These are phyloP conservation scores for Sorex fumeus DNA, from an alignment of 2,113 vertebrate species.

Conservation along the genomic window DNA sequence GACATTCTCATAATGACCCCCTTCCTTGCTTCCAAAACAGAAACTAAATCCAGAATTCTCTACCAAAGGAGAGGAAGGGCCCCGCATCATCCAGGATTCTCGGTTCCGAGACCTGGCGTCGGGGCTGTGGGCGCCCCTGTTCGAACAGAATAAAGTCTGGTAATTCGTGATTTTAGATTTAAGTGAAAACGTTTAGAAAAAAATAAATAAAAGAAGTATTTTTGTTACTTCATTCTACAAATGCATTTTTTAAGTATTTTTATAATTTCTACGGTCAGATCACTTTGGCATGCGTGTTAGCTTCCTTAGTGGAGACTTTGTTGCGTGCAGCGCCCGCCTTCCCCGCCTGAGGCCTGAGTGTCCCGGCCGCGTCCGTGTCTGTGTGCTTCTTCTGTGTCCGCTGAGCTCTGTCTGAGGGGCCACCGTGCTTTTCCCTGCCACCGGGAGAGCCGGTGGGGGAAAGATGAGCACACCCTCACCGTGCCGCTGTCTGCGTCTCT, in stretches of 20 bases:
- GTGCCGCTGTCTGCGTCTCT: neutral
- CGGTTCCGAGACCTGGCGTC: neutral
- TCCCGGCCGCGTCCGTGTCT: neutral
- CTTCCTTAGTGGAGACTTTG: neutral
- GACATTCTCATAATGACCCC: neutral
- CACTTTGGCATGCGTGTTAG: slow-evolving; percentile 47
- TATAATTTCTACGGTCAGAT: slow-evolving; percentile 66
- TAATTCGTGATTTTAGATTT: slow-evolving; percentile 66
- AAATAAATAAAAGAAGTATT: slow-evolving; percentile 46
- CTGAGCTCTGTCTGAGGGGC: neutral
- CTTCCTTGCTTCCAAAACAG: neutral
- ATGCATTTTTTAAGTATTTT: slow-evolving; percentile 75
- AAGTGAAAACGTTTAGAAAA: slow-evolving; percentile 35
- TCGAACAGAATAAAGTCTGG: slow-evolving; percentile 43
- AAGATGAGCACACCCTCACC: neutral
- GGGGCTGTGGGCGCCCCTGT: neutral
- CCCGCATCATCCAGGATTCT: slow-evolving; percentile 1
- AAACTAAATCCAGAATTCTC: slow-evolving; percentile 22
- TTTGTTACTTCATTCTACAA: slow-evolving; percentile 74
- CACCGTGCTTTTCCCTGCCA: neutral
- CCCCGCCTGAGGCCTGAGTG: neutral
- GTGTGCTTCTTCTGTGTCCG: neutral
- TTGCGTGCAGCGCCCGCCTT: neutral
- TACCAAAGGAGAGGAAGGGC: neutral
- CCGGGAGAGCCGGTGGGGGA: neutral